phyloP scores from a whole-genome alignment of 30 jellyfish, hydroid and myxozoan genomes.

The Aurelia sp. region DNA sequence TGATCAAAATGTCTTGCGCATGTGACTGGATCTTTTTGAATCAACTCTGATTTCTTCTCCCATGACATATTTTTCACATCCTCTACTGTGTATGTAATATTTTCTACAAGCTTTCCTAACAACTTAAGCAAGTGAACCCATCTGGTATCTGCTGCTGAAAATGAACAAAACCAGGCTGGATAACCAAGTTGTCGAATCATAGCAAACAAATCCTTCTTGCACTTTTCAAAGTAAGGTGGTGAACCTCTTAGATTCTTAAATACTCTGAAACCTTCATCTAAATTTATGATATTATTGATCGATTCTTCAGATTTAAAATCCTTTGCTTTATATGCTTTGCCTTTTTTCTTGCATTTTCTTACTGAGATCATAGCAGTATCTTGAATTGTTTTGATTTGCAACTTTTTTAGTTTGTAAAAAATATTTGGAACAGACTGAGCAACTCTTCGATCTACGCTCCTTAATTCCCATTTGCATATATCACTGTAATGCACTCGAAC shows the following conservation, averaged over 20 bases:
- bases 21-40: conserved; percentile 12
- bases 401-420: conserved; percentile 22
- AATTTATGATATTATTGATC: conserved; percentile 1
- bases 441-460: conserved; percentile 35
- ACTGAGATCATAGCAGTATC: conserved; percentile 44
- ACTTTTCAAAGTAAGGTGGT: conserved; percentile 50
- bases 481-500: conserved; percentile 24
- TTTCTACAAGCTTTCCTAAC: conserved; percentile 12
- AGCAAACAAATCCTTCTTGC: conserved; percentile 49
- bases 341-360: conserved; percentile 24
- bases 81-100: neutral
- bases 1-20: conserved; percentile 4
- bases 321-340: conserved; percentile 14
- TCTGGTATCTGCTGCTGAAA: conserved; percentile 63
- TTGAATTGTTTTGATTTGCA: conserved; percentile 33
- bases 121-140: neutral
- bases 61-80: conserved; percentile 27
- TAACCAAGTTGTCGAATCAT: conserved; percentile 47
- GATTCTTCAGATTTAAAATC: neutral
- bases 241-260: conserved; percentile 34
- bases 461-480: conserved; percentile 54
- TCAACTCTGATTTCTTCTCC: conserved; percentile 16
- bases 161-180: conserved; percentile 55
- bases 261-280: conserved; percentile 48
- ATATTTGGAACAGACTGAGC: conserved; percentile 39